These are phyloP conservation scores for Stomorhina lunata DNA, from an alignment of 2,888 invertebrate species.

Conservation along the genomic window DNA sequence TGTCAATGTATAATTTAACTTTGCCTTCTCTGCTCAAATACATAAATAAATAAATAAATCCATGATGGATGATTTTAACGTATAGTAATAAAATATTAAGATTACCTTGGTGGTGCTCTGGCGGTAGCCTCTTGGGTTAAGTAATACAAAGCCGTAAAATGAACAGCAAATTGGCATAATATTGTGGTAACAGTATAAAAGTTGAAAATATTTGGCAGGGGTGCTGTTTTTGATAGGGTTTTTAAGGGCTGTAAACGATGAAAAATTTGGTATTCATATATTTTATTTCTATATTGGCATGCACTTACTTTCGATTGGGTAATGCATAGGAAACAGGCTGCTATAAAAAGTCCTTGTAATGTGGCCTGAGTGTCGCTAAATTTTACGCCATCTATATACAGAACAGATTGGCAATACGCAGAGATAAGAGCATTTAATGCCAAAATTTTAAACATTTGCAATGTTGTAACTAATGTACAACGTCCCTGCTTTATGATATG, in stretches of 20 bases:
- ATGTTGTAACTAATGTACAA: slow-evolving; percentile 98
- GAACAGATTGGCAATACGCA: slow-evolving; percentile 98
- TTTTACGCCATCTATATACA: slow-evolving; percentile 98
- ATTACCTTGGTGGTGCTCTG: slow-evolving; percentile 86
- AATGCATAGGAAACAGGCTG: slow-evolving; percentile 98
- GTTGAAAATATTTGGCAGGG: slow-evolving; percentile 99
- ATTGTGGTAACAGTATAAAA: slow-evolving; percentile 98
- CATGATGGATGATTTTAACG: background rate
- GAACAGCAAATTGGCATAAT: slow-evolving; percentile 95
- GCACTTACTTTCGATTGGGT: slow-evolving; percentile 93
- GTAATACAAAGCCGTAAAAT: slow-evolving; percentile 94
- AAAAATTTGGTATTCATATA: background rate
- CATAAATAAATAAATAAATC: background rate
- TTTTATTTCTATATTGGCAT: background rate
- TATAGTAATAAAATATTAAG: background rate
- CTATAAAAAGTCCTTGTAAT: slow-evolving; percentile 95
- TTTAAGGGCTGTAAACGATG: slow-evolving; percentile 88
- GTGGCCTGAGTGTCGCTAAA: slow-evolving; percentile 99
- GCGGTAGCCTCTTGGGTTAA: slow-evolving; percentile 90
- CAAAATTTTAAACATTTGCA: slow-evolving; percentile 99
- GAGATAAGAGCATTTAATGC: slow-evolving; percentile 98
- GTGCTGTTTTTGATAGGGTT: slow-evolving; percentile 94
- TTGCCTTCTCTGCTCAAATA: slow-evolving; percentile 81
- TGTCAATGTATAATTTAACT: slow-evolving; percentile 82
- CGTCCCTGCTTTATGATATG: slow-evolving; percentile 99